Evolutionary conservation across 1,140 invertebrate genomes (phyloP), one percentile per base, ranked within the genome.

Genomic region (Cepaea nemoralis): DNA sequence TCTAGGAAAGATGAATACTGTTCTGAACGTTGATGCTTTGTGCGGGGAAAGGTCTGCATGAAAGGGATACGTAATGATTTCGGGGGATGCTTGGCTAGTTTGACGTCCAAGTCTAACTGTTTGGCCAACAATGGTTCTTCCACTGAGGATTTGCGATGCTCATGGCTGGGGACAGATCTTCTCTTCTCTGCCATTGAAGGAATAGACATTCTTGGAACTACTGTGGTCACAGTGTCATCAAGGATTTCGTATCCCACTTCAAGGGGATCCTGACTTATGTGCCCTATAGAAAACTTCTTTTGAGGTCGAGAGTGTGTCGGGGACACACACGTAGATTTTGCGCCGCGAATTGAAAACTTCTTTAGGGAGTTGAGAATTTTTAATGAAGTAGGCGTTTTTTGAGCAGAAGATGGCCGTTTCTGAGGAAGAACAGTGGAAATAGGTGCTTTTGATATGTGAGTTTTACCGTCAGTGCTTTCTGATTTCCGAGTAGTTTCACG

Each of bases 231-330:
- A n/a, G 10, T 2, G 24, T 63, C 76, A 22, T 79, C 66, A 5
- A 71, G 66, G 16, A 74, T 45, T 45, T 63, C 66, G 27, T 78
- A 69, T 22, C 55, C 77, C n/a, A 63, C 48, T 6, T 83, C 82
- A 24, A 70, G 59, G 37, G 50, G 55, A n/a, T 83, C 82, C 45
- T 79, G 82, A 35, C 74, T 77, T 33, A 70, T 75, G 35, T 77
- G 70, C 8, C 82, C 82, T 22, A 76, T 35, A 5, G 76, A 42
- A 1, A 79, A 50, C 33, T 74, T 83, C 40, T 74, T 78, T 77
- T 71, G 73, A 39, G 69, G 40, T 37, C 74, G 19, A 39, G 74
- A 45, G 0, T 48, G 76, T 1, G 69, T 83, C 27, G 48, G 71
- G 19, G 39, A 39, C 22, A 48, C 31, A 24, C 12, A 12, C 31